Conservation (phyloP, 2,797 vertebrate genomes). For the Typhlichthys subterraneus region DNA sequence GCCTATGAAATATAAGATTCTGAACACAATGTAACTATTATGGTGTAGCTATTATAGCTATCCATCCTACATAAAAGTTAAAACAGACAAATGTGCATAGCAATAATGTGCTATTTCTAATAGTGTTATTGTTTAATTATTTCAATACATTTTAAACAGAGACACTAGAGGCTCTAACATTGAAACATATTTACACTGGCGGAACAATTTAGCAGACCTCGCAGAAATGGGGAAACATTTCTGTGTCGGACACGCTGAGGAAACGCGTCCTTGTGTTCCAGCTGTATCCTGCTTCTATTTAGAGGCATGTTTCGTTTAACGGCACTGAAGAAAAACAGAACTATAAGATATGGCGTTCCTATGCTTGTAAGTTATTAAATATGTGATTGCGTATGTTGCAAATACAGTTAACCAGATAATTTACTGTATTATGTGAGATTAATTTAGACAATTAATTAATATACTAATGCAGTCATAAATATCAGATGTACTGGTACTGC, state of each 20-base stretch:
- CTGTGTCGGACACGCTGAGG: constrained; percentile 20
- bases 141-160: no score
- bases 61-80: no score
- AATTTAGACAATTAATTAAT: background rate
- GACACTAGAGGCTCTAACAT: no score
- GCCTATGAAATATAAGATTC: no score
- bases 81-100: no score
- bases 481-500: no score
- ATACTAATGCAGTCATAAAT: no score
- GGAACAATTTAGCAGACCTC: constrained; percentile 34
- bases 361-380: constrained; percentile 72
- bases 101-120: no score
- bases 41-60: no score
- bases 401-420: background rate
- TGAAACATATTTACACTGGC: no score
- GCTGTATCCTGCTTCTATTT: constrained; percentile 26
- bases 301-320: constrained; percentile 59
- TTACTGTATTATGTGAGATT: background rate
- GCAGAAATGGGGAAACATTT: constrained; percentile 19
- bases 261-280: background rate
- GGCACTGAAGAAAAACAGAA: constrained; percentile 62
- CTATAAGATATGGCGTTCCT: constrained; percentile 71
- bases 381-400: accelerated
- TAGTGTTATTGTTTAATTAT: no score
- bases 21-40: no score